Evolutionary conservation across 2,888 invertebrate species (phyloP), one percentile per base, ranked within the genome.

Genomic region (Octonoba sinensis): DNA sequence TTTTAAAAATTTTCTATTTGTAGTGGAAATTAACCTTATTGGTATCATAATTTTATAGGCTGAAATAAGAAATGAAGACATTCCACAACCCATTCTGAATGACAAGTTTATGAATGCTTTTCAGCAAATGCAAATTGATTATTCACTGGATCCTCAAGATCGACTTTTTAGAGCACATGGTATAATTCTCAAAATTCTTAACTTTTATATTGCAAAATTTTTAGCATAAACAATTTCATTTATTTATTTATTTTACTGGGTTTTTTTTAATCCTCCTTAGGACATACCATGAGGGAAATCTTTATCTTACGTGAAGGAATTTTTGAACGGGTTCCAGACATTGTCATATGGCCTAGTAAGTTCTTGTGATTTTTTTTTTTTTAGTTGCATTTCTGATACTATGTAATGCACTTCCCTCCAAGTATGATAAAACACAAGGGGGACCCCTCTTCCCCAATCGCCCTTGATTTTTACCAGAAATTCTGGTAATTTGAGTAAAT

Each of bases 321-420:
- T 82, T 94, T 95, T 86, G 89, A 90, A 13, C 91, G 97, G 86
- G 95, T 99, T 87, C 98, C 98, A 1, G 99, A 99, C 87, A 88
- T 98, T 16, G 94, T 99, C 0, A 90, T 96, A 0, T 99, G 98
- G 98, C 98, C 98, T 57, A 92, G 92, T 92, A 88, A 88, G 90
- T 88, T 27, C 36, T n/a, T 3, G 12, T 51, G 13, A 16, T 1
- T 65, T 49, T 46, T 49, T 0, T 49, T 20, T 22, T 24, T 51
- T 51, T 49, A 49, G 1, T 44, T 49, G 16, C 16, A 57, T 65
- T 46, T 44, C 27, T 36, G 27, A 3, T 27, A 6, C 6, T 27
- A 27, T n/a, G n/a, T n/a, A n/a, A n/a, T n/a, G n/a, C n/a, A n/a
- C n/a, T n/a, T n/a, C n/a, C n/a, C n/a, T n/a, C n/a, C n/a, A n/a